Base-by-base conservation (phyloP, 2,113 vertebrate genomes). In the Polypterus bichir region DNA sequence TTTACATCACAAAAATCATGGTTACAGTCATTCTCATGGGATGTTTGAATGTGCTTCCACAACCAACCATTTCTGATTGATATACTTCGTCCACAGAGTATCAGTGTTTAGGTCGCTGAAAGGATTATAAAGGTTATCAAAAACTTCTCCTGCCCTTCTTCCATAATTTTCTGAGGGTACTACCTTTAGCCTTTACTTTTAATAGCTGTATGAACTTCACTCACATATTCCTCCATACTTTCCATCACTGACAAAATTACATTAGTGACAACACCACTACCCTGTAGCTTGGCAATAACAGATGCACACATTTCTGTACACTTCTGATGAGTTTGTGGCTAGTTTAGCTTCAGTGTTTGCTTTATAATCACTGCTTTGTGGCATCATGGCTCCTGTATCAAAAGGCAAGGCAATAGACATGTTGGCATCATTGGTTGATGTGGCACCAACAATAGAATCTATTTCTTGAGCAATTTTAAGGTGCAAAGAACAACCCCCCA, bases 201-300 rank as follows among this genome's bases (percentile, higher is more conserved):
- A 9, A 62, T 47, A 58, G 0, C 46, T 62, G 48, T 27, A 49
- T 62, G 65, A 6, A 66, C 7, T 9, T 66, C 60, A 46, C 46
- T 52, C 6, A 66, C 10, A 62, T 10, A 47, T 44, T 66, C 56
- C 49, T 66, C 54, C 54, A 66, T 59, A 57, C 27, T 59, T 64
- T n/a, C 47, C 51, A 62, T 54, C 27, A 62, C 55, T 9, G 60
- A 46, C 27, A 47, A 7, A 4, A 66, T 27, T 5, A 59, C 49
- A 59, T n/a, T 66, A 5, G 55, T 62, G 5, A 57, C 60, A 4
- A 66, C 61, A 58, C 65, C 56, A 62, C 49, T 10, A 4, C 55
- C 55, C 8, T 59, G 56, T 4, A 62, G 45, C 48, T 66, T 62
- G 10, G 65, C 65, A 6, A 62, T 54, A 51, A 66, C 7, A 4